Evolutionary conservation across 2,888 invertebrate species (phyloP).

Genomic region (Sipunculus nudus): DNA sequence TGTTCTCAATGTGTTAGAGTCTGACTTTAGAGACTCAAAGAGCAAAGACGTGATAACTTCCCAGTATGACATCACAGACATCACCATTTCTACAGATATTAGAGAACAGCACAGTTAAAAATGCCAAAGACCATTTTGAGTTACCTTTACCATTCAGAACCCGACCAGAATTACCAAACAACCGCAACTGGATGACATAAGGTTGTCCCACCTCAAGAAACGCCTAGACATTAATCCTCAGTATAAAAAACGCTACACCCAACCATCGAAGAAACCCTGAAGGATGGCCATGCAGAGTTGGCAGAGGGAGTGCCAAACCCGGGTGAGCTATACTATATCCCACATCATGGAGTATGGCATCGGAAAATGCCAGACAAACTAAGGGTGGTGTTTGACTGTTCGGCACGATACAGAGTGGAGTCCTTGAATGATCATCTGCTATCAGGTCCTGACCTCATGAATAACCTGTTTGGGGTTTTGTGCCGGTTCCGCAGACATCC

Average conservation of each 20-base stretch:
- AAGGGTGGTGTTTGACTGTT: conserved; percentile 28
- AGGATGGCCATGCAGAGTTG: conserved; percentile 14
- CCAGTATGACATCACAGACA: no score
- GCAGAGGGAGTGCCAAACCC: neutral
- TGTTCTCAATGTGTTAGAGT: no score
- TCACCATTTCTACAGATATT: no score
- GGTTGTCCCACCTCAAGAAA: conserved; percentile 1
- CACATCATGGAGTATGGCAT: conserved; percentile 29
- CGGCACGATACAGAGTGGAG: conserved; percentile 12
- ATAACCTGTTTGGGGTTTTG: conserved; percentile 24
- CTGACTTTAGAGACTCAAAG: no score
- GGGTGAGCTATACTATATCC: conserved; percentile 15
- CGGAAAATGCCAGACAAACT: conserved; percentile 26
- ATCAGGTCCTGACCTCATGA: conserved; percentile 25
- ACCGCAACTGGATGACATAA: conserved; percentile 6
- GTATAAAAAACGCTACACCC: conserved; percentile 5
- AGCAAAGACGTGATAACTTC: no score
- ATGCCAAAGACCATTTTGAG: conserved; percentile 16
- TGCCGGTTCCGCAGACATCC: conserved; percentile 17
- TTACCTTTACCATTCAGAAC: conserved; percentile 19
- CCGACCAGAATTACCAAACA: conserved; percentile 9
- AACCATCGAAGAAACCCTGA: conserved; percentile 11
- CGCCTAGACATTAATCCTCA: neutral
- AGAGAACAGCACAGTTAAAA: no score
- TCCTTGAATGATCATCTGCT: conserved; percentile 22